Evolutionary conservation across 2,113 vertebrate species (phyloP), one percentile per base, ranked within the genome.

Genomic region (Tachycineta bicolor): DNA sequence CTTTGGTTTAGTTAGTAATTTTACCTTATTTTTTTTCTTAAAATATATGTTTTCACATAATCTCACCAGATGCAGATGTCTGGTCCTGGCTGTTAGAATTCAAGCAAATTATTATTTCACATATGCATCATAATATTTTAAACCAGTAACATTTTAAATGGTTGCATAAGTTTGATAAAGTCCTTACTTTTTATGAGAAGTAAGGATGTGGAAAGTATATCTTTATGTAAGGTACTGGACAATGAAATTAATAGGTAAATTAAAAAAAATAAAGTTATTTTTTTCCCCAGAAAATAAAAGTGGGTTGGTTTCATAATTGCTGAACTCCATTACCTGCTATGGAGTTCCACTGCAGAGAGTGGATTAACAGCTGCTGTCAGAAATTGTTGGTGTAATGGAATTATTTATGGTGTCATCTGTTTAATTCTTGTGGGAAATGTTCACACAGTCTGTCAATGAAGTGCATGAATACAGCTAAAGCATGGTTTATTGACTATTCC

Each of bases 321-420:
- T 82, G 71, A 89, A 78, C 26, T 37, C 26, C 33, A 65, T 85
- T 85, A 89, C 78, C 70, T 95, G 53, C 50, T 82, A 90, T 67
- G 87, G 84, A 93, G 73, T 77, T 96, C 78, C 43, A 83, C 50
- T 17, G 63, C 1, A 0, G 34, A 90, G 39, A 82, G n/a, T 65
- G 62, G 63, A 93, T 95, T 93, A 95, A 95, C 93, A 97, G 74
- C 87, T 96, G 96, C 91, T 95, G 92, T 94, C 85, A 96, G 79
- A 93, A 95, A 94, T 80, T 94, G 94, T 96, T 94, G 94, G 67
- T 88, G 55, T 96, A 96, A 97, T 94, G 79, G 88, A 96, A 96
- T 97, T 96, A 97, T 96, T 95, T 96, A 94, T 96, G 70, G 90
- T 97, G 95, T 97, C 94, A 92, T 94, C 92, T 96, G 95, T 91